Conservation (phyloP, 1,140 invertebrate genomes). For the Cataglyphis hispanica region DNA sequence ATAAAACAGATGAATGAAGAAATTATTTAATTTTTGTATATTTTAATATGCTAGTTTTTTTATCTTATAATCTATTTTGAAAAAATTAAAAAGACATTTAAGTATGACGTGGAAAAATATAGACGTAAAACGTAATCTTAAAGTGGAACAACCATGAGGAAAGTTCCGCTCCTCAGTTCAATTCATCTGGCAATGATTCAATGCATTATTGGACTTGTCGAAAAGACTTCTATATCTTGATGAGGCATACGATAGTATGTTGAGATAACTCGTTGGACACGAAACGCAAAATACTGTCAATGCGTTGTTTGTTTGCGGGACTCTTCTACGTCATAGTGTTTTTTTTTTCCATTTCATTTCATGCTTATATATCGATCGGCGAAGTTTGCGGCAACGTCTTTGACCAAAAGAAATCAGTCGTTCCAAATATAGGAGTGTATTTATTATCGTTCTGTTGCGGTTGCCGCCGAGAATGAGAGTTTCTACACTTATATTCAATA, state of each 20-base stretch:
- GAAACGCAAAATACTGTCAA: constrained; percentile 6
- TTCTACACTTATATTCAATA: neutral
- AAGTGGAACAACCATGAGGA: constrained; percentile 39
- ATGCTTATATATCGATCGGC: constrained; percentile 16
- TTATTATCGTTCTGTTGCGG: neutral
- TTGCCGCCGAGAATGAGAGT: neutral
- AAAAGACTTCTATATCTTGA: neutral
- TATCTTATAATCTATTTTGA: neutral
- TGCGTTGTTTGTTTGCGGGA: constrained; percentile 37
- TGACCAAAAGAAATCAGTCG: constrained; percentile 38
- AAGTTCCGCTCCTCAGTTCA: neutral
- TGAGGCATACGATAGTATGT: neutral
- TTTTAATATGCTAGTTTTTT: neutral
- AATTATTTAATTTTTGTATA: neutral
- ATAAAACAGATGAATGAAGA: neutral
- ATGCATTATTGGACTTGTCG: neutral
- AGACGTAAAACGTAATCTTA: constrained; percentile 22
- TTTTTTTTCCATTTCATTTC: no score
- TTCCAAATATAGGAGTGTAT: constrained; percentile 21
- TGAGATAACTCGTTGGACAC: neutral
- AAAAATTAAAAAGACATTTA: neutral
- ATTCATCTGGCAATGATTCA: neutral
- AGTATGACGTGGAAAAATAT: neutral
- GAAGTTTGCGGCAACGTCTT: constrained; percentile 7
- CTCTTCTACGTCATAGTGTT: constrained; percentile 10